These are phyloP conservation scores for Sabellastarte sp. DNA, from an alignment of 2,888 invertebrate species.

Conservation along the genomic window DNA sequence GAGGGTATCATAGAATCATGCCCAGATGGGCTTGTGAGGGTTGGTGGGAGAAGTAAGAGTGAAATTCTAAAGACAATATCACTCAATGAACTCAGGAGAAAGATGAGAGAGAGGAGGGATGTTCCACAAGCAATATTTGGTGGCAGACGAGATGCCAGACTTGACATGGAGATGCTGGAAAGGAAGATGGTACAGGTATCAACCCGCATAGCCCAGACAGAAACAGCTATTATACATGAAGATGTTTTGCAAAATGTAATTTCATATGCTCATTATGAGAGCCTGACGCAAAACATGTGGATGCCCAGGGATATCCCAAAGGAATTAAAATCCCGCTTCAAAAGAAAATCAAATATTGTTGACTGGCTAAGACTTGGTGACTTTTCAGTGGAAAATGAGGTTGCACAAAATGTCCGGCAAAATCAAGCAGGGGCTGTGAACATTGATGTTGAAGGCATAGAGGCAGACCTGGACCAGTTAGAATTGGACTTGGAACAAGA, in stretches of 20 bases:
- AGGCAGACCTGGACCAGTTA: not conserved
- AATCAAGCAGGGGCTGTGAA: constrained; percentile 1
- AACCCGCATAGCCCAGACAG: constrained; percentile 24
- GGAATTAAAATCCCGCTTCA: too few relatives aligned
- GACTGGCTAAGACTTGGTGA: constrained; percentile 1
- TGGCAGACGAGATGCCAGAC: constrained; percentile 1
- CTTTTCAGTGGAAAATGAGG: not conserved
- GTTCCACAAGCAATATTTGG: not conserved
- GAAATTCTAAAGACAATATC: constrained; percentile 35
- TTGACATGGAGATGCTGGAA: constrained; percentile 15
- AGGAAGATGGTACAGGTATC: constrained; percentile 9
- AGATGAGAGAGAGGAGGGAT: not conserved
- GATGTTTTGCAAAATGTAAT: constrained; percentile 24
- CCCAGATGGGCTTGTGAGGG: constrained; percentile 40
- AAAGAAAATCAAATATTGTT: not conserved
- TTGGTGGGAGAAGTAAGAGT: constrained; percentile 44
- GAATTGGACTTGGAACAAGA: too few relatives aligned
- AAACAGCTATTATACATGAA: constrained; percentile 39
- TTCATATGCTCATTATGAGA: not conserved
- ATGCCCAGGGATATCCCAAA: not conserved
- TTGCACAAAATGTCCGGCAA: not conserved
- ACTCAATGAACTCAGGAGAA: constrained; percentile 10
- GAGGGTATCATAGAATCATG: constrained; percentile 49
- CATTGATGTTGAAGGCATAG: constrained; percentile 8
- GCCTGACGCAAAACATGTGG: constrained; percentile 7